Conservation (phyloP, 2,888 invertebrate species). For the Lasioglossum villosulum region DNA sequence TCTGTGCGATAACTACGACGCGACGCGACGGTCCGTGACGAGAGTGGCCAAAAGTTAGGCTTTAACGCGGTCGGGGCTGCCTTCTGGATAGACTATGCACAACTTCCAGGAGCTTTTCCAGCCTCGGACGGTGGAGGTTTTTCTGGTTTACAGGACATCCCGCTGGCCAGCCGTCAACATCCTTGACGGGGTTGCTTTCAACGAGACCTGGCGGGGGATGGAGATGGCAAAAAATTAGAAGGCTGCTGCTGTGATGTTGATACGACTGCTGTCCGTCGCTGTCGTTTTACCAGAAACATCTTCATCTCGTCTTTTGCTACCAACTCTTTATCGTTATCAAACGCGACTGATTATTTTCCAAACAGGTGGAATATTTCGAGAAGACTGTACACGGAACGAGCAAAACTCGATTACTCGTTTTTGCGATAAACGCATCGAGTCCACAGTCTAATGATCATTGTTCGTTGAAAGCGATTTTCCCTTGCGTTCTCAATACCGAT, state of each 20-base stretch:
- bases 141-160: slow-evolving; percentile 52
- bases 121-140: slow-evolving; percentile 20
- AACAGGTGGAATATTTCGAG: not conserved
- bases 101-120: slow-evolving; percentile 52
- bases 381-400: too few relatives aligned
- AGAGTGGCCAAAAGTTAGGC: slow-evolving; percentile 69
- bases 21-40: slow-evolving; percentile 58
- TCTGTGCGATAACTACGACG: slow-evolving; percentile 50
- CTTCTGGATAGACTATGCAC: slow-evolving; percentile 42
- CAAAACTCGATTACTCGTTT: not conserved
- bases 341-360: not conserved
- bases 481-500: not conserved
- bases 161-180: slow-evolving; percentile 65
- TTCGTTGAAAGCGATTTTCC: not conserved
- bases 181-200: slow-evolving; percentile 67
- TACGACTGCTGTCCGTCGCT: slow-evolving; percentile 44
- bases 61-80: slow-evolving; percentile 57
- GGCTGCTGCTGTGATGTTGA: slow-evolving; percentile 60
- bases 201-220: slow-evolving; percentile 25
- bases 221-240: slow-evolving; percentile 32
- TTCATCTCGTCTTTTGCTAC: not conserved
- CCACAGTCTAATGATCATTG: not conserved
- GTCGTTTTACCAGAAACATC: slow-evolving; percentile 16
- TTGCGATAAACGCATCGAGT: not conserved
- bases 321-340: not conserved